Percentiles rank a stretch among this genome's conserved stretches.
Conservation (phyloP, 2,113 vertebrate genomes). For the Apistogramma diplotaenia region DNA sequence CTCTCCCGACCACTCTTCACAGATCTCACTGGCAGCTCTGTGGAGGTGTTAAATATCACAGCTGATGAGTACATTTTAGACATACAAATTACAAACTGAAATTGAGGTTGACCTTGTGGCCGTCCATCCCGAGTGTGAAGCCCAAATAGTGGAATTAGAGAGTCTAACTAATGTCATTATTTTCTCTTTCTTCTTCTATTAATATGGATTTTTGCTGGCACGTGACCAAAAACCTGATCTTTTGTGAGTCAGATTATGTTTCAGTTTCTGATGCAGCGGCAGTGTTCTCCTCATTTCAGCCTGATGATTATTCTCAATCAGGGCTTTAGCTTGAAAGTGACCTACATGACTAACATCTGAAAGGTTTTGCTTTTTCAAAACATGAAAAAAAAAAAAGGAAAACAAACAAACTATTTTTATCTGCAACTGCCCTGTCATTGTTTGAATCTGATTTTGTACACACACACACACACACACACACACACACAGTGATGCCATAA, state of each 20-base stretch:
- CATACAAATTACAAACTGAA: slow-evolving; percentile 50
- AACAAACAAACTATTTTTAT: neutral
- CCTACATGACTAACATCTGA: neutral
- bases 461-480: neutral
- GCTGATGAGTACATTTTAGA: slow-evolving; percentile 52
- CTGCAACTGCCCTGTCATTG: neutral
- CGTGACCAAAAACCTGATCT: slow-evolving; percentile 12
- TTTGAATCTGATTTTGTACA: neutral
- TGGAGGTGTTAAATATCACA: slow-evolving; percentile 22
- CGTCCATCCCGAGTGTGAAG: slow-evolving; percentile 27
- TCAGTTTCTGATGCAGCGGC: neutral
- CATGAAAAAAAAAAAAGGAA: neutral
- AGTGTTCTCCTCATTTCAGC: neutral
- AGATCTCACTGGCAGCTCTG: slow-evolving; percentile 15
- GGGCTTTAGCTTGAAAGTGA: neutral
- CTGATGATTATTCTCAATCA: slow-evolving; percentile 12
- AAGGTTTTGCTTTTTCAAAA: neutral
- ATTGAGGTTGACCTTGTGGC: slow-evolving; percentile 54
- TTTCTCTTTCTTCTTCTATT: slow-evolving; percentile 23
- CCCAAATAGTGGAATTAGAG: slow-evolving; percentile 42
- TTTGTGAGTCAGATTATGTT: neutral
- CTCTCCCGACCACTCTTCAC: neutral
- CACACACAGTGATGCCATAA: neutral
- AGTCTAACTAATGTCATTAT: slow-evolving; percentile 43
- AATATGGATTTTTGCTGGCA: slow-evolving; percentile 8